phyloP scores from a whole-genome alignment of 2,888 invertebrate species.

The Chydorus sphaericus region DNA sequence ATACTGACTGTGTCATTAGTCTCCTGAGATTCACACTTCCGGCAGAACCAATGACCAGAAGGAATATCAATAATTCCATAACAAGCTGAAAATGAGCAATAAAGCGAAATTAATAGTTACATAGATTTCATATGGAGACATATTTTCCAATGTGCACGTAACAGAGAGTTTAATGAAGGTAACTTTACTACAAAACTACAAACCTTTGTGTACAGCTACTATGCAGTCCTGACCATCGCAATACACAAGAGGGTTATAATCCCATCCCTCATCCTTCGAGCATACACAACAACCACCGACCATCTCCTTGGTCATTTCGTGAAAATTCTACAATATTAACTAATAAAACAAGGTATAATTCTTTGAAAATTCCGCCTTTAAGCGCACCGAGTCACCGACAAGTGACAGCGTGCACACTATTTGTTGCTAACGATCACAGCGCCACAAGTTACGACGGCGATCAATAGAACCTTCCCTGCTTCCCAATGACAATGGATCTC shows the following conservation, averaged over 20 bases:
- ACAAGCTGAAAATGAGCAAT: constrained; percentile 54
- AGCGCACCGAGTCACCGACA: too few relatives aligned
- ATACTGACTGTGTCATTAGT: constrained; percentile 73
- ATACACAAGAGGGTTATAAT: constrained; percentile 97
- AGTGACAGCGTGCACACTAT: too few relatives aligned
- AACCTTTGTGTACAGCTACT: constrained; percentile 96
- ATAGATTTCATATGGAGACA: background rate
- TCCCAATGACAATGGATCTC: too few relatives aligned
- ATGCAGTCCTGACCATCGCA: constrained; percentile 97
- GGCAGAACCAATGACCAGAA: constrained; percentile 95
- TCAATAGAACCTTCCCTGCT: too few relatives aligned
- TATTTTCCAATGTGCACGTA: background rate
- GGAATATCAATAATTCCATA: constrained; percentile 97
- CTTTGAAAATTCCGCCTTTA: too few relatives aligned
- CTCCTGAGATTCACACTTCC: constrained; percentile 92
- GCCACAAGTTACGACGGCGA: too few relatives aligned
- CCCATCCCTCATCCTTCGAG: constrained; percentile 72
- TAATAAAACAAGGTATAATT: too few relatives aligned
- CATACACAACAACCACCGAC: constrained; percentile 92
- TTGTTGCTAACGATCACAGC: too few relatives aligned
- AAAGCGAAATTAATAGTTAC: background rate
- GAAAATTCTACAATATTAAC: too few relatives aligned
- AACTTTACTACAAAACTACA: constrained; percentile 11
- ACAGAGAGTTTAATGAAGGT: constrained; percentile 21
- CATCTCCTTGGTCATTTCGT: constrained; percentile 72